Base-by-base conservation (phyloP, 2,797 vertebrate species). In the Lateolabrax maculatus region DNA sequence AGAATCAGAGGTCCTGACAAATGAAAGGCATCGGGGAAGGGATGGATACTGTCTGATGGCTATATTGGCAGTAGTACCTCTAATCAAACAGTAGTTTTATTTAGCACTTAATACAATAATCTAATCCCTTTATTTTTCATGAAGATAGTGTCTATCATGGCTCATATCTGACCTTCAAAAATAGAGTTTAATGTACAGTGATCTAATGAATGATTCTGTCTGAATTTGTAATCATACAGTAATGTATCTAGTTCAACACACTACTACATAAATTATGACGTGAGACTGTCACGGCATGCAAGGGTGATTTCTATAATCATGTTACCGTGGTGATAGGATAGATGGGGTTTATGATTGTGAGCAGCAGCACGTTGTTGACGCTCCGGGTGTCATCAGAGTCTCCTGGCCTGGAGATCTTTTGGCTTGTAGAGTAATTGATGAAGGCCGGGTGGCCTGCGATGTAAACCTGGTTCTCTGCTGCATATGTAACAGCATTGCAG, bases 351-450 rank as follows among this genome's bases (percentile, higher is more conserved):
- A 99, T 95, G 84, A 99, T 97, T 19, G 98, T 99, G 83, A 99
- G 98, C 46, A 99, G 95, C 70, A 99, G 92, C 49, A 99, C 97
- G 0, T 97, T 98, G 93, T 99, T 99, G 86, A 98, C 97, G 0
- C 96, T 97, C 3, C 97, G 93, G 0, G 97, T 97, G 79, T 99
- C 98, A 0, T 98, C 97, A 0, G 96, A 94, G 90, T 98, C 97
- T 0, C 97, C 97, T 0, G 97, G 98, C 0, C 98, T 95, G 0
- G 98, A 99, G 72, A 99, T 99, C 90, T 99, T 99, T 92, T 99
- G 98, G 91, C 97, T 98, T 21, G 98, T 99, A 71, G 98, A 99
- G 82, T 98, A 99, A 83, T 99, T 99, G 84, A 99, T 97, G 77
- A 98, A 99, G 36, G 97, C 97, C 0, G 98, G 97, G 49, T 99